Base-by-base conservation (phyloP, 2,888 invertebrate species). In the Catocala nupta region DNA sequence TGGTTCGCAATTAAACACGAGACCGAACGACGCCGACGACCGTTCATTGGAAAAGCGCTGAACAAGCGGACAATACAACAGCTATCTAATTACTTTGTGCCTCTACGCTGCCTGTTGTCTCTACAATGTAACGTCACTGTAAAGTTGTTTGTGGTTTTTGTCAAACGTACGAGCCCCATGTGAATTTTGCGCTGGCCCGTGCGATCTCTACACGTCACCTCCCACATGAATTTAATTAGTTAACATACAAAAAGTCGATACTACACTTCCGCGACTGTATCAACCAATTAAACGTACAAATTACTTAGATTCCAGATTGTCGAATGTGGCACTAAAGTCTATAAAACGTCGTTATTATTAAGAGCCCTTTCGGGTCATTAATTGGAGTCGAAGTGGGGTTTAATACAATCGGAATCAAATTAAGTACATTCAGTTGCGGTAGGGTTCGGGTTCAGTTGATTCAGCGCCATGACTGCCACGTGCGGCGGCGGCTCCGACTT, bases 401-500 rank as follows among this genome's bases (percentile, higher is more conserved):
- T 88, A 91, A 91, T 91, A 92, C 92, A 92, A 92, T 92, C 85
- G 91, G 86, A 91, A 92, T 92, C 90, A 88, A 93, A 93, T 93
- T 92, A 91, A 92, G 90, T 90, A 90, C 87, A 90, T 91, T 92
- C 88, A 87, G 90, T 89, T 91, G 92, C 89, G 91, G 90, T 77
- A 73, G 83, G 81, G 87, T 82, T 78, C 81, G 89, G 86, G 88
- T 84, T 84, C 81, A 87, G 91, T 89, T 89, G 92, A 93, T 87
- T 93, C 93, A 92, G 92, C 92, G 85, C 83, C 80, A 85, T 83
- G 82, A 81, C 82, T 80, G 84, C 83, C 86, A 87, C 86, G 88
- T 85, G 87, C 87, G 84, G 75, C 75, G 70, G 74, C 64, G 73
- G 71, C 75, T 79, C 68, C 63, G 73, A 77, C 75, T 83, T 80